phyloP scores from a whole-genome alignment of 35 echinoderm and acorn worm genomes.

The Holothuria glaberrima region DNA sequence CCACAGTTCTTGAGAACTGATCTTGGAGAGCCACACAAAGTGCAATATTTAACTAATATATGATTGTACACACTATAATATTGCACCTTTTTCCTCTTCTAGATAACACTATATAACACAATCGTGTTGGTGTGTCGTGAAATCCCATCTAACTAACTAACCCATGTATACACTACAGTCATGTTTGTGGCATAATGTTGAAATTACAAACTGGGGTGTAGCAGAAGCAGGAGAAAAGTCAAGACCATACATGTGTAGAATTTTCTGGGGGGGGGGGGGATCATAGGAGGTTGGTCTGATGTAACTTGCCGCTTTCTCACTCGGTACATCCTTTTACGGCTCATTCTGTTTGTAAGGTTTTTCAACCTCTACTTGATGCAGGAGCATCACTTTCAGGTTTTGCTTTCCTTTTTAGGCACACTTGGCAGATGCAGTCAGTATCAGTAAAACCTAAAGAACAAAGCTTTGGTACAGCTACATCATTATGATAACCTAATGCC shows the following conservation, averaged over 20 bases:
- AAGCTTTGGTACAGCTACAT: too few species aligned
- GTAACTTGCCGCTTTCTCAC: too few species aligned
- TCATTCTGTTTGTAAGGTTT: not conserved
- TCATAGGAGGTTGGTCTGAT: not conserved
- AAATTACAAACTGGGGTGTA: not conserved
- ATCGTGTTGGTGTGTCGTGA: too few species aligned
- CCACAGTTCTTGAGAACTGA: not conserved
- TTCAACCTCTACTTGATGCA: not conserved
- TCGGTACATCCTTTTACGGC: not conserved
- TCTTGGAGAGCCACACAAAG: not conserved
- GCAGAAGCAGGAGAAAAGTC: not conserved
- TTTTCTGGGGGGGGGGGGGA: not conserved
- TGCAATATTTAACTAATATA: not conserved
- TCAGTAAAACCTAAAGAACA: not conserved
- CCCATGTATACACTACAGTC: too few species aligned
- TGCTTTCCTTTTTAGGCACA: not conserved
- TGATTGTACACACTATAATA: not conserved
- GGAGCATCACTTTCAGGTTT: not conserved
- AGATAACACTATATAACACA: too few species aligned
- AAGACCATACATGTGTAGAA: conserved; percentile 16
- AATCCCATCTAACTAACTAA: too few species aligned
- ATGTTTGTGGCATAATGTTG: conserved; percentile 28
- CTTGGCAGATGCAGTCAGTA: conserved; percentile 41
- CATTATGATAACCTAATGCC: too few species aligned
- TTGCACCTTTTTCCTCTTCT: too few species aligned